These are phyloP conservation scores for Orchesella flavescens DNA, from an alignment of 2,888 invertebrate species.

Conservation along the genomic window DNA sequence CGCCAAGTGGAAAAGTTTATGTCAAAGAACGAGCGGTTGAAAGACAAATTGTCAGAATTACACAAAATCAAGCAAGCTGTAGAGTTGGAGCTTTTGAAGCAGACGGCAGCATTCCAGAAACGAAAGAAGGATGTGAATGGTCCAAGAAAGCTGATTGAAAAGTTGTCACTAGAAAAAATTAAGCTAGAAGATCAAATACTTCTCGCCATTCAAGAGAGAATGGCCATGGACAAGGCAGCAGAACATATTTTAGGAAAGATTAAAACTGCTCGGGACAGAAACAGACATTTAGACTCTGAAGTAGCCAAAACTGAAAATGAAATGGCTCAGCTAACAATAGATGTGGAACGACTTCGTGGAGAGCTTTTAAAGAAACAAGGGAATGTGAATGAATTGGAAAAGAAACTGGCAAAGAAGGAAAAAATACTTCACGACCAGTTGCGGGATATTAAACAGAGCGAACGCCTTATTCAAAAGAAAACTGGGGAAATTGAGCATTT, in stretches of 20 bases:
- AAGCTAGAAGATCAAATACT: slow-evolving; percentile 81
- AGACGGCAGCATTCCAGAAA: slow-evolving; percentile 75
- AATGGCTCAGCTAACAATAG: slow-evolving; percentile 72
- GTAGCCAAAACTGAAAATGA: slow-evolving; percentile 71
- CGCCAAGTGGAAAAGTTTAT: slow-evolving; percentile 60
- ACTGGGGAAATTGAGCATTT: slow-evolving; percentile 76
- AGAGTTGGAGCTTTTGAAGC: slow-evolving; percentile 74
- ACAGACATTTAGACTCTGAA: slow-evolving; percentile 76
- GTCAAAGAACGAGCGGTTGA: slow-evolving; percentile 55
- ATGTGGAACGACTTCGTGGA: slow-evolving; percentile 78
- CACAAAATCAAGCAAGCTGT: slow-evolving; percentile 57
- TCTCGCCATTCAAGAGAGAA: slow-evolving; percentile 80
- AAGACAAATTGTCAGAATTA: slow-evolving; percentile 60
- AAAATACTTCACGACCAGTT: slow-evolving; percentile 67
- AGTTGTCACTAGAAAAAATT: slow-evolving; percentile 77
- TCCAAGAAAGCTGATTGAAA: slow-evolving; percentile 74
- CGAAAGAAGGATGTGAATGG: slow-evolving; percentile 73
- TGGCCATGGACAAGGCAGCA: slow-evolving; percentile 82
- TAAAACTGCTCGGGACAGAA: slow-evolving; percentile 76
- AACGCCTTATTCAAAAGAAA: slow-evolving; percentile 76
- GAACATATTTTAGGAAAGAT: slow-evolving; percentile 74
- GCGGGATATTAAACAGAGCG: slow-evolving; percentile 75
- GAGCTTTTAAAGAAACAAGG: slow-evolving; percentile 74
- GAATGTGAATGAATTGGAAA: slow-evolving; percentile 73
- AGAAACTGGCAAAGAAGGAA: slow-evolving; percentile 75